Base-by-base conservation (phyloP, 2,113 vertebrate genomes). In the Brachypteracias leptosomus region DNA sequence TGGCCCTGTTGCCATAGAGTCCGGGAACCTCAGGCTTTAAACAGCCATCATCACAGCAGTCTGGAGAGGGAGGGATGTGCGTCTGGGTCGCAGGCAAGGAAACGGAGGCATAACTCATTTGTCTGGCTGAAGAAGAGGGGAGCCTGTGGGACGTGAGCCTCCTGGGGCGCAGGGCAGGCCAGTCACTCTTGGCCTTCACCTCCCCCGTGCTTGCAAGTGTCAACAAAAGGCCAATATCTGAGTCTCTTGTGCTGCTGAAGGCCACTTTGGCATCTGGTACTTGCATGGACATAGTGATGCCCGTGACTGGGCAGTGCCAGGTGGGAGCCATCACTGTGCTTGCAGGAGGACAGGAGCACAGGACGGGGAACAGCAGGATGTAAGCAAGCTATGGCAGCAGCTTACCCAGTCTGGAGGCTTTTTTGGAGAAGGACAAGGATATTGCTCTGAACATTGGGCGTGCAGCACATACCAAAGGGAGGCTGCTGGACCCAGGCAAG, bases 1-100 rank as follows among this genome's bases (percentile, higher is more conserved):
- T 93, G 88, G 75, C 40, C 46, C 31, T 0, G 71, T 93, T 96
- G 79, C 90, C 77, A 93, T 91, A 85, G 93, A 28, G 93, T 73
- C 52, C 5, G 2, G 44, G 55, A 80, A 63, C 70, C 57, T 89
- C 61, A 16, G 42, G 40, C 35, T 90, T 82, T 79, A 91, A 83
- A 81, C 73, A 74, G 83, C 49, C 42, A 62, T 77, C 2, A 0
- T 89, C 61, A 67, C 42, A 46, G 79, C 72, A 88, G 88, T 58
- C 88, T 62, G 33, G 62, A 44, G 62, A 79, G 49, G 31, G 21
- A 95, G 55, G 8, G 76, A 73, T 62, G 58, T 3, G 8, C 17
- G 8, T 55, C 72, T 73, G 47, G 8, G 25, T 73, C 49, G 58
- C 70, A 63, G 81, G 65, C 84, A 76, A 49, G 84, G 61, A 62